Evolutionary conservation across 2,888 invertebrate species (phyloP).

Genomic region (Stenurella melanura): DNA sequence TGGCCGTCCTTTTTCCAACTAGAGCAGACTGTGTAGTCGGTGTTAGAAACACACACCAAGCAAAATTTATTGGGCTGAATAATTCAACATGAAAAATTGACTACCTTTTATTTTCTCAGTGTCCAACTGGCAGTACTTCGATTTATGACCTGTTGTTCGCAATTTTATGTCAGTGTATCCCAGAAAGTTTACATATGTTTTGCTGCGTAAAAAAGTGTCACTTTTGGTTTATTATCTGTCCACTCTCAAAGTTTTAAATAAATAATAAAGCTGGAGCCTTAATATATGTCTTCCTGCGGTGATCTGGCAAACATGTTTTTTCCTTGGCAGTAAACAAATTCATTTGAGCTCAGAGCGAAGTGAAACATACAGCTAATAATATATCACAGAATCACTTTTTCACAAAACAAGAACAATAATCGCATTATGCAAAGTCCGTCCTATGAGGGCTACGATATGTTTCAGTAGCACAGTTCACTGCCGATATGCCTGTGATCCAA

Average conservation of each 20-base stretch:
- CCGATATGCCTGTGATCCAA: too few species aligned
- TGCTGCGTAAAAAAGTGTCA: not conserved
- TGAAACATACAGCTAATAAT: too few species aligned
- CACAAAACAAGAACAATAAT: too few species aligned
- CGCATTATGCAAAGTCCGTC: too few species aligned
- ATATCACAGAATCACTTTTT: too few species aligned
- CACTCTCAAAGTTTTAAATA: not conserved
- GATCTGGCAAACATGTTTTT: too few species aligned
- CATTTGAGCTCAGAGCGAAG: too few species aligned
- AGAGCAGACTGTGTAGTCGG: not conserved
- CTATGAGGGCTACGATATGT: too few species aligned
- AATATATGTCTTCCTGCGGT: too few species aligned
- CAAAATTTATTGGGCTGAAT: constrained; percentile 7
- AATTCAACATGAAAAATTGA: constrained; percentile 4
- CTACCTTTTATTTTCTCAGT: not conserved
- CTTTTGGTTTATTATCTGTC: not conserved
- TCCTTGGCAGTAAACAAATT: too few species aligned
- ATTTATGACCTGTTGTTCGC: not conserved
- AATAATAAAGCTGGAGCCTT: not conserved
- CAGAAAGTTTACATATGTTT: not conserved
- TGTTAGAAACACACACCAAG: not conserved
- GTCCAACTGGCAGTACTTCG: constrained; percentile 3
- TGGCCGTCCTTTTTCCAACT: not conserved
- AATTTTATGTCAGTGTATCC: not conserved
- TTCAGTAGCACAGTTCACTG: too few species aligned